Base-by-base conservation (phyloP, 2,797 vertebrate species). In the Anabas testudineus region DNA sequence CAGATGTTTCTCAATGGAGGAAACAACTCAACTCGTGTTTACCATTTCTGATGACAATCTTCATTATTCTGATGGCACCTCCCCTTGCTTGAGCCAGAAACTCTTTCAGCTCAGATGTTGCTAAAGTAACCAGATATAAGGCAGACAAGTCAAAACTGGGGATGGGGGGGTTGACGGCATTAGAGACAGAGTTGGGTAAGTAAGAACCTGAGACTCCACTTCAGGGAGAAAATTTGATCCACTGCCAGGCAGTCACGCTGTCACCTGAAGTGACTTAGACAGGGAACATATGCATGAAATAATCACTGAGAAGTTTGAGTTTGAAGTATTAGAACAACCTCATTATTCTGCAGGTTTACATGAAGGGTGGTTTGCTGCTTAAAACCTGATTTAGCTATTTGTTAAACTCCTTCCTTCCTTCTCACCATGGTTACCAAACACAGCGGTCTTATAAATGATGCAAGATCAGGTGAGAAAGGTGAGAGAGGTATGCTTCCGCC, bases 21-120 rank as follows among this genome's bases (percentile, higher is more conserved):
- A 72, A 48, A 61, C 14, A 36, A 16, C 1, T 2, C 14, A 36
- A 16, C 1, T 2, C 0, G 24, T 68, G 91, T 95, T 97, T 94
- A 99, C 98, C 98, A 16, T 98, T 96, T 90, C 94, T 95, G 47
- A 99, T 99, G 90, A 97, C 12, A 45, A 99, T 96, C 94, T 99
- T 99, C 91, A 99, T 96, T 78, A 97, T 94, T 83, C 98, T 93
- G 83, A 98, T 83, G 2, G 94, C 94, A 82, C 97, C 98, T 19
- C 94, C 96, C 58, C 96, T 96, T 0, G 97, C 97, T 85, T 94
- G 95, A 79, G 96, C 95, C 89, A 99, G 96, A 88, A 99, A 99
- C 61, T 96, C 96, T 92, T 94, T 96, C 90, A 99, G 93, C 84
- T 99, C 97, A 22, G 95, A 90, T n/a, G 97, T 96, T 77, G 97